phyloP scores from a whole-genome alignment of 1,140 invertebrate species.

The Onthophagus taurus region DNA sequence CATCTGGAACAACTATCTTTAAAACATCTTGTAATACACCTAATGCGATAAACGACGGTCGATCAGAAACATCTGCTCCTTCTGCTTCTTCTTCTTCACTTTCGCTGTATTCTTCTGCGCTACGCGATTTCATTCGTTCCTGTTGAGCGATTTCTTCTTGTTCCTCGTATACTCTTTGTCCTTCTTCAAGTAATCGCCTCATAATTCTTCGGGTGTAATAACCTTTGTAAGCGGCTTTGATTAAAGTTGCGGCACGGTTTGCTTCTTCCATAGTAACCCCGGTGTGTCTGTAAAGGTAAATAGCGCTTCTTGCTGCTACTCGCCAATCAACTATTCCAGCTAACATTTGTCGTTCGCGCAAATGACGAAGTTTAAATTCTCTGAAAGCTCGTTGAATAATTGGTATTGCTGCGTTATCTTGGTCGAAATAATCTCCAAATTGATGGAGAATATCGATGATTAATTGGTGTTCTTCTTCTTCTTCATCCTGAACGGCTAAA shows the following conservation, averaged over 20 bases:
- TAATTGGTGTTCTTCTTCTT: conserved; percentile 21
- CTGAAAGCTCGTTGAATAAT: conserved; percentile 36
- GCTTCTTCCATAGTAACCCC: conserved; percentile 38
- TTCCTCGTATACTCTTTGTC: conserved; percentile 9
- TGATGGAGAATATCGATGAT: conserved; percentile 29
- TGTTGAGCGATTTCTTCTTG: background rate
- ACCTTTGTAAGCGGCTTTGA: conserved; percentile 40
- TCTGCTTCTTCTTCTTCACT: background rate
- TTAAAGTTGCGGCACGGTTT: conserved; percentile 35
- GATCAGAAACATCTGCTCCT: background rate
- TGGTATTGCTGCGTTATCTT: conserved; percentile 28
- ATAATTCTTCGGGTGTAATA: conserved; percentile 38
- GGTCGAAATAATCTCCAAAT: conserved; percentile 21
- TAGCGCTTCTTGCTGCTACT: conserved; percentile 38
- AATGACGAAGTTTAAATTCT: conserved; percentile 29
- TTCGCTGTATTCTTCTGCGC: background rate
- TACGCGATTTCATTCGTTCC: too few species aligned
- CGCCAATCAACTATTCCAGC: conserved; percentile 40
- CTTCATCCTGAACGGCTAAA: background rate
- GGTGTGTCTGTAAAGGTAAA: conserved; percentile 37
- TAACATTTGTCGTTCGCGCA: conserved; percentile 25
- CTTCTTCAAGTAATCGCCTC: conserved; percentile 19
- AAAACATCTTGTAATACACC: background rate
- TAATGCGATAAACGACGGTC: too few species aligned
- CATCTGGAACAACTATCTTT: background rate